Conservation (phyloP, 2,113 vertebrate genomes). For the Hippopotamus amphibius region DNA sequence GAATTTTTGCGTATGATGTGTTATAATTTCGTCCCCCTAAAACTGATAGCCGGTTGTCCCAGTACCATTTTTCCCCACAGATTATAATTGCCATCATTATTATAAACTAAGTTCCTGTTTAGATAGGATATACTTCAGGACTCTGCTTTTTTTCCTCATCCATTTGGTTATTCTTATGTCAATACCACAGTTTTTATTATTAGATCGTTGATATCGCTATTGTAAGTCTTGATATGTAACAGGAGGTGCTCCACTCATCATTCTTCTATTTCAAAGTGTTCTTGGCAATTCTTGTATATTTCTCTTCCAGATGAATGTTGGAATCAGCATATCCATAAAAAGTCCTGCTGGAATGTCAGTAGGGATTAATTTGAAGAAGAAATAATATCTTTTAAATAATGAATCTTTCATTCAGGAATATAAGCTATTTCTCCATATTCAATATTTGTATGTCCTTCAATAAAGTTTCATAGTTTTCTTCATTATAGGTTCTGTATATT, state of each 20-base stretch:
- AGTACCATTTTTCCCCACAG: not conserved
- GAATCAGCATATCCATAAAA: not conserved
- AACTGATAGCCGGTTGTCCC: not conserved
- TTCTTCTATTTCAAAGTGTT: constrained; percentile 31
- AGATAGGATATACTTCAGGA: not conserved
- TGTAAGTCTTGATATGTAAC: not conserved
- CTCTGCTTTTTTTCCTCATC: not conserved
- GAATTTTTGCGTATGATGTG: not conserved
- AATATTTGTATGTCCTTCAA: not conserved
- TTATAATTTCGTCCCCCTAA: not conserved
- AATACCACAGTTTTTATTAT: not conserved
- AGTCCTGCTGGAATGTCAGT: not conserved
- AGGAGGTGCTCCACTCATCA: not conserved
- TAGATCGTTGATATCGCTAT: not conserved
- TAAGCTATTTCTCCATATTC: not conserved
- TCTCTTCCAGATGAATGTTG: not conserved
- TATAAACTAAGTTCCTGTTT: not conserved
- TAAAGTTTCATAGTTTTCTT: not conserved
- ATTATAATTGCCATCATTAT: not conserved
- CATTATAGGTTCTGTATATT: not conserved
- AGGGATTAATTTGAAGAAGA: not conserved
- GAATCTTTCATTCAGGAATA: not conserved
- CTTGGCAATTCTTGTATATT: not conserved
- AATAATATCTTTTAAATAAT: constrained; percentile 23
- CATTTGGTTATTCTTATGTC: not conserved